These are phyloP conservation scores for Sminthurides bifidus DNA, from an alignment of 1,140 invertebrate genomes.

Conservation along the genomic window DNA sequence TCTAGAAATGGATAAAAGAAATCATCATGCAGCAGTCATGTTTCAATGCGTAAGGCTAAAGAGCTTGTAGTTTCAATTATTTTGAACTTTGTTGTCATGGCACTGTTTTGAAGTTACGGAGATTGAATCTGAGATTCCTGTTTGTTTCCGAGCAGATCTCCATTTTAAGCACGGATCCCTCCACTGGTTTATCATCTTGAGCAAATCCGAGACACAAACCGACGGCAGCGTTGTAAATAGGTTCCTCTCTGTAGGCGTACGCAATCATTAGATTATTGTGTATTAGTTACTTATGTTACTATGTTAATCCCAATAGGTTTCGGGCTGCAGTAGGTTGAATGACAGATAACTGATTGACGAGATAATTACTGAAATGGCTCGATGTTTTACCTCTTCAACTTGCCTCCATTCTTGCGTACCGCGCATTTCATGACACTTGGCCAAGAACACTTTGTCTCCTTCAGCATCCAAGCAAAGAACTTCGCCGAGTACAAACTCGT, in stretches of 20 bases:
- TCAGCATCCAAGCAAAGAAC: conserved; percentile 71
- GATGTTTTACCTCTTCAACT: no score
- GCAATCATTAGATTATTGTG: conserved; percentile 13
- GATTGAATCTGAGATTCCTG: not conserved
- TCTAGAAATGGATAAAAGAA: no score
- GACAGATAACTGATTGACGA: no score
- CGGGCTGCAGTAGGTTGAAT: no score
- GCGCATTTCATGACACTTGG: conserved; percentile 85
- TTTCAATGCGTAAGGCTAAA: no score
- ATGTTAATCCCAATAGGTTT: no score
- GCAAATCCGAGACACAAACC: conserved; percentile 59
- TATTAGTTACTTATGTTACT: not conserved
- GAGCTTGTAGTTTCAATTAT: no score
- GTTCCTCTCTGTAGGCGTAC: conserved; percentile 45
- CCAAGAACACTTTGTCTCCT: conserved; percentile 50
- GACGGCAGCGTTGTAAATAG: conserved; percentile 73
- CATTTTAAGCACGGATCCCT: conserved; percentile 32
- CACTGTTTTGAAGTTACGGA: conserved; percentile 3
- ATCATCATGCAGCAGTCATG: no score
- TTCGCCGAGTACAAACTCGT: conserved; percentile 71
- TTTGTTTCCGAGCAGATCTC: conserved; percentile 30
- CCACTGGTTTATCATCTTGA: conserved; percentile 12
- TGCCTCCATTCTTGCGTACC: conserved; percentile 84
- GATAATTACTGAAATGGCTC: no score
- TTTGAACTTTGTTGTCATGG: no score